Evolutionary conservation across 2,113 vertebrate genomes (phyloP).

Genomic region (Psittacus erithacus): DNA sequence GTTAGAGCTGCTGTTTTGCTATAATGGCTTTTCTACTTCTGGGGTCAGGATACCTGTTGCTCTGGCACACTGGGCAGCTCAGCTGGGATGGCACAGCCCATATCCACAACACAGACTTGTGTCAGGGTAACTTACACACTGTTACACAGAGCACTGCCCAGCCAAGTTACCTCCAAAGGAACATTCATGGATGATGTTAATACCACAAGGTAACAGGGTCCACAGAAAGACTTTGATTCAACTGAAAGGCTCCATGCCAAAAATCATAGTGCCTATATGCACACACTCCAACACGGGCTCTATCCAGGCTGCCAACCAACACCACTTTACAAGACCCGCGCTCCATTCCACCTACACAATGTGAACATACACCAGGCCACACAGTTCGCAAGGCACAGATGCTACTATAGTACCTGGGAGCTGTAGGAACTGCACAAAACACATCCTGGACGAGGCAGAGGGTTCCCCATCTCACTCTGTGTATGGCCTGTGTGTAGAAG

Average conservation of each 20-base stretch:
- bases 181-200: neutral
- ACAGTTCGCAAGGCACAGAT: neutral
- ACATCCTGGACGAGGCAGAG: fast-evolving
- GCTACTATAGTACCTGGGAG: fast-evolving
- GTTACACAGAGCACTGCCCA: neutral
- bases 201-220: fast-evolving
- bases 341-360: neutral
- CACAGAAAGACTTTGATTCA: neutral
- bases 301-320: neutral
- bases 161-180: neutral
- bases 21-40: fast-evolving
- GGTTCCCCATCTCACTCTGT: neutral
- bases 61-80: neutral
- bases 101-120: neutral
- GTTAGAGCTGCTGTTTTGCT: fast-evolving
- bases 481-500: fast-evolving
- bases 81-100: neutral
- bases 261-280: neutral
- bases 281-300: fast-evolving
- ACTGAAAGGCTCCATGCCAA: neutral
- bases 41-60: neutral
- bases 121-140: neutral
- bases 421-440: neutral
- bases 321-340: neutral
- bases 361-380: fast-evolving